Evolutionary conservation across 2,888 invertebrate genomes (phyloP).

Genomic region (Drosophila diplacantha): DNA sequence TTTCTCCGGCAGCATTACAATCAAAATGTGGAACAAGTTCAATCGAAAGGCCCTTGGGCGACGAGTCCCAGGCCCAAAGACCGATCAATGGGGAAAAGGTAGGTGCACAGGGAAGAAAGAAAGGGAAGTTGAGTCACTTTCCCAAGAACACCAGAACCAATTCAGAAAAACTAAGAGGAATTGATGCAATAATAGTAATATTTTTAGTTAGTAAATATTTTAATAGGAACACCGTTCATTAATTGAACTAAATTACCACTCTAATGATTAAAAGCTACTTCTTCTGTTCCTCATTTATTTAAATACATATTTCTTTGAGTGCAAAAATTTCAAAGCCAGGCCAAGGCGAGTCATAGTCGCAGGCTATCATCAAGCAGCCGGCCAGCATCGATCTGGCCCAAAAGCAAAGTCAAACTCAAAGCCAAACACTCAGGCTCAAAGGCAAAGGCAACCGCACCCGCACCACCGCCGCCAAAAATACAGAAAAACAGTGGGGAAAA

Average conservation of each 20-base stretch:
- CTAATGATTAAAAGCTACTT: too few species aligned
- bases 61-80: slow-evolving; percentile 15
- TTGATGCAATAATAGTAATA: too few species aligned
- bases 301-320: not conserved
- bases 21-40: slow-evolving; percentile 76
- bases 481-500: too few species aligned
- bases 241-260: too few species aligned
- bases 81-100: slow-evolving; percentile 20
- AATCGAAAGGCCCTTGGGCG: slow-evolving; percentile 65
- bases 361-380: slow-evolving; percentile 62
- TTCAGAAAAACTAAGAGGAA: not conserved
- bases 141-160: not conserved
- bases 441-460: slow-evolving; percentile 45
- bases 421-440: slow-evolving; percentile 13
- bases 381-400: slow-evolving; percentile 61
- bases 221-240: not conserved
- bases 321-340: slow-evolving; percentile 26
- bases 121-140: not conserved
- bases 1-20: slow-evolving; percentile 64
- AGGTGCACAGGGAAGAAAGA: not conserved
- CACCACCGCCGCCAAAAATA: slow-evolving; percentile 29
- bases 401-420: slow-evolving; percentile 28
- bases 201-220: too few species aligned
- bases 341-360: slow-evolving; percentile 41
- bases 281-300: not conserved